Percentiles rank a stretch among this genome's conserved stretches.
Conservation (phyloP, 2,888 invertebrate genomes). For the Ectemnius continuus region DNA sequence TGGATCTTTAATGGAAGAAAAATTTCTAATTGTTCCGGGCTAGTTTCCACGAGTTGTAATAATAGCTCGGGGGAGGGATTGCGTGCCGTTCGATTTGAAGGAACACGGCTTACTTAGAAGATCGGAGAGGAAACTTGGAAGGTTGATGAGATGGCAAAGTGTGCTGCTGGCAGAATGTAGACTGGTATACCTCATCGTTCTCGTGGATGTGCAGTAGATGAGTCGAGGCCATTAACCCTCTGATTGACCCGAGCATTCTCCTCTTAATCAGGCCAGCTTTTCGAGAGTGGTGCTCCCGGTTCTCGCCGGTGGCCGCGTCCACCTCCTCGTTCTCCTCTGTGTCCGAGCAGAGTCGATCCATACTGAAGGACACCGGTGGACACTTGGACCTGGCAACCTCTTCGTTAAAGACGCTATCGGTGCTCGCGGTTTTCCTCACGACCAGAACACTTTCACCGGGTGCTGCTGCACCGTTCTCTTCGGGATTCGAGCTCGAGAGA, state of each 20-base stretch:
- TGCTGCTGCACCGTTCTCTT: constrained; percentile 12
- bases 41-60: no score
- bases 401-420: constrained; percentile 60
- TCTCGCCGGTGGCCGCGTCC: constrained; percentile 22
- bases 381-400: constrained; percentile 36
- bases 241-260: constrained; percentile 75
- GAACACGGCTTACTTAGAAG: background rate
- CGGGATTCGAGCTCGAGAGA: background rate
- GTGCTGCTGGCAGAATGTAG: constrained; percentile 8
- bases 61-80: background rate
- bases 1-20: no score
- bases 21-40: no score
- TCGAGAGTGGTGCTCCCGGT: constrained; percentile 53
- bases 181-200: constrained; percentile 68
- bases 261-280: constrained; percentile 72
- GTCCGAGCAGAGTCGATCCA: constrained; percentile 66
- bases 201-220: constrained; percentile 72
- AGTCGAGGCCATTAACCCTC: constrained; percentile 75
- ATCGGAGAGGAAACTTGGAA: background rate
- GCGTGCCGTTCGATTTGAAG: background rate
- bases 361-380: constrained; percentile 66
- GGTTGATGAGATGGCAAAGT: background rate
- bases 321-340: constrained; percentile 35
- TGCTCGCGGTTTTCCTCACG: constrained; percentile 61
- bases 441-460: constrained; percentile 21